phyloP scores from a whole-genome alignment of 2,888 invertebrate species.

The Lottia gigantea region DNA sequence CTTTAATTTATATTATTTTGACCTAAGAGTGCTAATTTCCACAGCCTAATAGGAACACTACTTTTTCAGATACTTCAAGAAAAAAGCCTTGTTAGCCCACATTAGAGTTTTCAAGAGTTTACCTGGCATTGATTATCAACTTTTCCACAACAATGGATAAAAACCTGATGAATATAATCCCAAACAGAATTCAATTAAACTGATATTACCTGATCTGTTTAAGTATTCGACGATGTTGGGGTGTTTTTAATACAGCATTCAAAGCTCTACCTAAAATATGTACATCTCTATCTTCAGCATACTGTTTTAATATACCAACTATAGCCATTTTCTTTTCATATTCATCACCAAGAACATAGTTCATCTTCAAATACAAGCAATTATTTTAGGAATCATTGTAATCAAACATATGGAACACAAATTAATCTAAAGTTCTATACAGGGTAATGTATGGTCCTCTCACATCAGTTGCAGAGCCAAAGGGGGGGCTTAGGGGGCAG shows the following conservation, averaged over 20 bases:
- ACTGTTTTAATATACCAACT: conserved; percentile 64
- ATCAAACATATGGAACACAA: no score
- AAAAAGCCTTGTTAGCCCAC: not conserved
- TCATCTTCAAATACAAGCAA: conserved; percentile 52
- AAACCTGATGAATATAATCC: no score
- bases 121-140: not conserved
- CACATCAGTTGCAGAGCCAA: no score
- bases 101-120: not conserved
- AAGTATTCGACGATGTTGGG: conserved; percentile 49
- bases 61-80: no score
- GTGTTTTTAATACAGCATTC: conserved; percentile 47
- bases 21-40: no score
- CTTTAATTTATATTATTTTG: no score
- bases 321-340: conserved; percentile 61
- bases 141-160: not conserved
- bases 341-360: conserved; percentile 53
- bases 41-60: no score
- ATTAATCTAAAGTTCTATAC: no score
- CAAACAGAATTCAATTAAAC: no score
- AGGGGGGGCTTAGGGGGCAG: no score
- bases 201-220: conserved; percentile 50
- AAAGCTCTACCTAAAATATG: conserved; percentile 53
- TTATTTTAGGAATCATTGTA: not conserved
- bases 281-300: conserved; percentile 64
- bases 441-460: no score